These are phyloP conservation scores for Erethizon dorsatum DNA, from an alignment of 2,797 vertebrate genomes.

Conservation along the genomic window DNA sequence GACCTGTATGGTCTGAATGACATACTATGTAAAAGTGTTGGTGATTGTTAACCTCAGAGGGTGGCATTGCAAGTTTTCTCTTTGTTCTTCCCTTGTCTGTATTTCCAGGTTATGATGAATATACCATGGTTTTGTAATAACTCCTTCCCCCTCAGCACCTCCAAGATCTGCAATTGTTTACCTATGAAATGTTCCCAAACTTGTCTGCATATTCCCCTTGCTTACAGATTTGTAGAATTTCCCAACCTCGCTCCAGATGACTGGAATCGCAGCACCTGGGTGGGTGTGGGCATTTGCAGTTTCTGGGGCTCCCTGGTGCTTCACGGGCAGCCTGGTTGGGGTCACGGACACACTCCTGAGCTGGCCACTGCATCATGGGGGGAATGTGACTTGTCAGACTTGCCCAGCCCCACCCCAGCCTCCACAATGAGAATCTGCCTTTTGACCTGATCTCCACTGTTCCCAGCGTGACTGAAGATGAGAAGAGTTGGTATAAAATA, in stretches of 20 bases:
- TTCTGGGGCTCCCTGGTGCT: background rate
- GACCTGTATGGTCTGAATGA: background rate
- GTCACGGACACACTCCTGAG: background rate
- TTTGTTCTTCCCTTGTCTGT: background rate
- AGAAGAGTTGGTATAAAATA: background rate
- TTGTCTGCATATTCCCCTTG: background rate
- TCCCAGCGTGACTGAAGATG: background rate
- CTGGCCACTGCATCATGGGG: background rate
- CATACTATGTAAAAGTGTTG: too few species aligned
- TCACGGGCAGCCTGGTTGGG: background rate
- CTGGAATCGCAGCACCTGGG: background rate
- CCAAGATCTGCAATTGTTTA: background rate
- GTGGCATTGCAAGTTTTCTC: background rate
- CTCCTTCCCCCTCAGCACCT: background rate
- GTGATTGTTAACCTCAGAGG: background rate
- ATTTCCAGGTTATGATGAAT: background rate
- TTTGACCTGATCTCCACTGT: too few species aligned
- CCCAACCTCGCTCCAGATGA: background rate
- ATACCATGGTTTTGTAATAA: background rate
- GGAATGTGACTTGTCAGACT: background rate
- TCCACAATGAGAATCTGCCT: background rate
- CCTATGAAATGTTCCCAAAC: background rate
- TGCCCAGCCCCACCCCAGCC: background rate
- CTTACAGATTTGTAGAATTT: background rate
- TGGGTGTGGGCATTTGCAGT: too few species aligned